phyloP scores from a whole-genome alignment of 2,888 invertebrate genomes.

The Invenusta paracnida region DNA sequence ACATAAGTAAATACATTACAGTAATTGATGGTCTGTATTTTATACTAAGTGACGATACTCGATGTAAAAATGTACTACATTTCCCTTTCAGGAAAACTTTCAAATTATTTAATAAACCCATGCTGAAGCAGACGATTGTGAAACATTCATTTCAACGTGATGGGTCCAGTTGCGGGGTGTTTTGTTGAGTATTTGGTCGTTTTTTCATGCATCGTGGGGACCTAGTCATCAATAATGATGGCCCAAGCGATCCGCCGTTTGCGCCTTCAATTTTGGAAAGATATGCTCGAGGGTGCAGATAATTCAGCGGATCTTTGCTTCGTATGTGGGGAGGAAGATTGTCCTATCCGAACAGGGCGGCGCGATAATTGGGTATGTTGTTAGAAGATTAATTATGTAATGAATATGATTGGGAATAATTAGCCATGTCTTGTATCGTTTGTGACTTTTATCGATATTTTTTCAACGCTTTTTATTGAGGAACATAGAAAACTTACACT shows the following conservation, averaged over 20 bases:
- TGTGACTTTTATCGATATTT: too few relatives aligned
- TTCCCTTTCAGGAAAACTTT: slow-evolving; percentile 2
- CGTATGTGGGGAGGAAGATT: neutral
- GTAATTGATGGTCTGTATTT: too few relatives aligned
- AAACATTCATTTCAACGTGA: neutral
- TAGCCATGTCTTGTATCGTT: too few relatives aligned
- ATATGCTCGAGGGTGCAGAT: neutral
- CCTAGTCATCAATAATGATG: too few relatives aligned
- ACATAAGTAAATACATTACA: too few relatives aligned
- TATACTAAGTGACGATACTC: too few relatives aligned
- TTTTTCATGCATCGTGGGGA: neutral
- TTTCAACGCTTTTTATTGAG: too few relatives aligned
- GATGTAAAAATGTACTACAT: too few relatives aligned
- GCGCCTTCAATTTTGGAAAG: neutral
- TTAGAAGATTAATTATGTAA: too few relatives aligned
- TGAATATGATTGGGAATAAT: too few relatives aligned
- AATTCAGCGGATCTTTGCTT: neutral
- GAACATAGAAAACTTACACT: too few relatives aligned
- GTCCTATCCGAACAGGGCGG: neutral
- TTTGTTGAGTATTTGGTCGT: neutral
- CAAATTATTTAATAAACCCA: neutral
- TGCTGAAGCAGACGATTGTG: neutral
- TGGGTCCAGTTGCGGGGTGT: neutral
- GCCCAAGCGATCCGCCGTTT: neutral
- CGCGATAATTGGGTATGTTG: neutral